phyloP scores from a whole-genome alignment of 2,113 vertebrate genomes.

The Phodopus roborovskii region DNA sequence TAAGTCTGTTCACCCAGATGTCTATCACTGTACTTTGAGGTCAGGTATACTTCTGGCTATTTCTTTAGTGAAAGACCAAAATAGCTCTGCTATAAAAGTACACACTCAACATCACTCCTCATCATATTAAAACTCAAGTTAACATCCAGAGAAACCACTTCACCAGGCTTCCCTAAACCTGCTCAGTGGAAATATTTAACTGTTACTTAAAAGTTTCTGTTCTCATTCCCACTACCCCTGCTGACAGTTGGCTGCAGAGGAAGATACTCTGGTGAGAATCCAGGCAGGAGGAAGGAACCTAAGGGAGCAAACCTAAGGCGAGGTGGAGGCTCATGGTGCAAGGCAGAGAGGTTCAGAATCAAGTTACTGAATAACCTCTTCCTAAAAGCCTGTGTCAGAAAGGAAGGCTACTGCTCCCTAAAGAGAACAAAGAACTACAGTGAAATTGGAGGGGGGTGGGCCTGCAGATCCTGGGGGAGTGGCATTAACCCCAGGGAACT shows the following conservation, averaged over 20 bases:
- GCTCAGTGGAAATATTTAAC: constrained; percentile 36
- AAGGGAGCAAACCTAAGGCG: neutral
- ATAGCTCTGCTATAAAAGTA: neutral
- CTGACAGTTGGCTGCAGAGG: neutral
- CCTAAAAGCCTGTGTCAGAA: neutral
- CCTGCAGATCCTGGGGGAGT: neutral
- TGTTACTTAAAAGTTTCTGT: constrained; percentile 24
- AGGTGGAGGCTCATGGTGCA: neutral
- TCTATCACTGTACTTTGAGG: neutral
- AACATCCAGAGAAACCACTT: neutral
- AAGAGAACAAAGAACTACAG: neutral
- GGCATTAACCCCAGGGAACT: constrained; percentile 4
- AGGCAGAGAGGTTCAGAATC: neutral
- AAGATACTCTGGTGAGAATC: neutral
- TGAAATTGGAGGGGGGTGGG: neutral
- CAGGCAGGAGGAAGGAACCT: neutral
- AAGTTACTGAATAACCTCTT: neutral
- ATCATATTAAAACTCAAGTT: constrained; percentile 42
- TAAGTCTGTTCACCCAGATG: neutral
- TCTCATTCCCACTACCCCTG: constrained; percentile 9
- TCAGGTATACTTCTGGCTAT: neutral
- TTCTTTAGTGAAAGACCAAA: neutral
- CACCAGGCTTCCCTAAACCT: neutral
- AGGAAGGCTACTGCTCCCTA: neutral
- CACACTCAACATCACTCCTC: neutral